A percentile compares a stretch with the other conserved stretches of the same genome.
phyloP scores from a whole-genome alignment of 1,140 invertebrate species.

The Rhyzopertha dominica region DNA sequence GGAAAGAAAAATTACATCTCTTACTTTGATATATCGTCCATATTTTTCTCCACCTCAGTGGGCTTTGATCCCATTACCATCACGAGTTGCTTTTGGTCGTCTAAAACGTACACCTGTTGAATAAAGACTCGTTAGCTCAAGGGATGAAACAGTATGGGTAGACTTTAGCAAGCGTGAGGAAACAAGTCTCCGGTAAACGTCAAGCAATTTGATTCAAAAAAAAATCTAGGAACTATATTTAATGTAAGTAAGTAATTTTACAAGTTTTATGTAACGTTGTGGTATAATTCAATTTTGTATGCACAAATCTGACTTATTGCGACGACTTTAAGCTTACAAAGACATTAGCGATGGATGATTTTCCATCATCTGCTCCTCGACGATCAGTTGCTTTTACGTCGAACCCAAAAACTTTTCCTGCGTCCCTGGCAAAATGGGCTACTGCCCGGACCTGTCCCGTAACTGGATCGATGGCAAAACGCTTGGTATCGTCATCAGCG shows the following conservation, averaged over 20 bases:
- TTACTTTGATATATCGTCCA: conserved; percentile 64
- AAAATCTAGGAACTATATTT: too few relatives aligned
- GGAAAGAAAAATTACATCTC: conserved; percentile 25
- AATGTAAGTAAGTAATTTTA: too few relatives aligned
- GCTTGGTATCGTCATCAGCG: conserved; percentile 46
- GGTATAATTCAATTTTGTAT: too few relatives aligned
- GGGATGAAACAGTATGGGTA: background rate
- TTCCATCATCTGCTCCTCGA: conserved; percentile 68
- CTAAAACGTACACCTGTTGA: conserved; percentile 70
- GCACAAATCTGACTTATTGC: too few relatives aligned
- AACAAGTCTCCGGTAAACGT: too few relatives aligned
- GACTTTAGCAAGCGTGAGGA: too few relatives aligned
- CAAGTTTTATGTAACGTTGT: too few relatives aligned
- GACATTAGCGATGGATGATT: conserved; percentile 75
- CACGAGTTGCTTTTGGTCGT: conserved; percentile 73
- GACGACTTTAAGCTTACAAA: conserved; percentile 67
- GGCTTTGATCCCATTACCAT: conserved; percentile 71
- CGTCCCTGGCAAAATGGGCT: conserved; percentile 58
- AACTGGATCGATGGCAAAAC: conserved; percentile 70
- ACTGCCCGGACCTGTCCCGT: conserved; percentile 70
- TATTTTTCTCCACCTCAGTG: conserved; percentile 64
- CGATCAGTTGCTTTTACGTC: conserved; percentile 84
- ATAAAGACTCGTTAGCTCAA: conserved; percentile 2
- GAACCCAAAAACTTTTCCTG: conserved; percentile 72
- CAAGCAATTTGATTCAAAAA: too few relatives aligned